A percentile compares a stretch with the other conserved stretches of the same genome.
phyloP scores from a whole-genome alignment of 1,140 invertebrate genomes.

The Lycorma delicatula region DNA sequence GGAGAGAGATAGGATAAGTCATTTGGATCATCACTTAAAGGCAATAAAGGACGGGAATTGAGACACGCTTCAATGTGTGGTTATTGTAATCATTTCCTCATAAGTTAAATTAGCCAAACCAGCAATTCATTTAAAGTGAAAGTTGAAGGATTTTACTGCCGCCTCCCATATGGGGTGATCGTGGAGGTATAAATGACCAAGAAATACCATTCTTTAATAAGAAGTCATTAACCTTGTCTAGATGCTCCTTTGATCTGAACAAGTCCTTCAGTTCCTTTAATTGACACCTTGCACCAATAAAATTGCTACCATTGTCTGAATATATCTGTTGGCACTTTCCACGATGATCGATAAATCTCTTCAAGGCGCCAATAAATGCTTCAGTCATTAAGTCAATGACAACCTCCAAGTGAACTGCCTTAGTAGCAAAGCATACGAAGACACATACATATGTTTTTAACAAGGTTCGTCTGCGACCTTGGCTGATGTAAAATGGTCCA shows the following conservation, averaged over 20 bases:
- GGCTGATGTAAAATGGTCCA: constrained; percentile 21
- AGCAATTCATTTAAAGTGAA: too few species aligned
- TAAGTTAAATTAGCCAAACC: too few species aligned
- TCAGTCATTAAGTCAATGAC: constrained; percentile 25
- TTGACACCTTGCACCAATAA: constrained; percentile 28
- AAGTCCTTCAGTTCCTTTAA: too few species aligned
- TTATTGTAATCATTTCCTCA: too few species aligned
- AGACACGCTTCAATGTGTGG: too few species aligned
- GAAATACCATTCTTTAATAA: too few species aligned
- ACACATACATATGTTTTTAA: constrained; percentile 32
- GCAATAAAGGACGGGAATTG: constrained; percentile 24
- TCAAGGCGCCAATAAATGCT: constrained; percentile 24
- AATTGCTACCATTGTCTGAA: constrained; percentile 31
- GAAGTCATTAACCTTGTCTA: too few species aligned
- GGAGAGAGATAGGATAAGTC: constrained; percentile 30
- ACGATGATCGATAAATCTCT: constrained; percentile 25
- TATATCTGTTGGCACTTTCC: constrained; percentile 21
- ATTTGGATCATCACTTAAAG: constrained; percentile 27
- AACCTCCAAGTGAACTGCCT: constrained; percentile 29
- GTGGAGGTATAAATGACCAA: too few species aligned
- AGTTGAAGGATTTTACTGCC: too few species aligned
- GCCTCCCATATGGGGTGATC: too few species aligned
- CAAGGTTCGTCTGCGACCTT: constrained; percentile 19
- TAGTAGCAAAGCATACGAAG: constrained; percentile 27
- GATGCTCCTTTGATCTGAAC: too few species aligned